These are phyloP conservation scores for Echinometra lucunter DNA, from an alignment of 53 echinoderm and acorn worm species.

Conservation along the genomic window DNA sequence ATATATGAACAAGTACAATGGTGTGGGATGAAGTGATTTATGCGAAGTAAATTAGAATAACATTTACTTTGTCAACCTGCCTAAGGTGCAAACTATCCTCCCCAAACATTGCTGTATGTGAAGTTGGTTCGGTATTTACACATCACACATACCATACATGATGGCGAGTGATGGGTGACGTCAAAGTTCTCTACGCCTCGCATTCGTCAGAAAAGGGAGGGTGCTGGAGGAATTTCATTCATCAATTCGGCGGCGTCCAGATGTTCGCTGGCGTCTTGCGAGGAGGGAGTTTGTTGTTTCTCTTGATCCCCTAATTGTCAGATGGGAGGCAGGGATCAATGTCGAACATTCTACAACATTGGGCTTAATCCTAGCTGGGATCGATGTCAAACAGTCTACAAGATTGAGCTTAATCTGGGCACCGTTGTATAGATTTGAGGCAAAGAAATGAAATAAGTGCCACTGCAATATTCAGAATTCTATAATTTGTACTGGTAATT, in stretches of 20 bases:
- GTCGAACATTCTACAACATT: constrained; percentile 1
- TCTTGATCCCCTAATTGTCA: background rate
- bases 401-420: background rate
- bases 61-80: constrained; percentile 11
- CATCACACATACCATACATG: constrained; percentile 51
- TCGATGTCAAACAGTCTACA: background rate
- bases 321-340: background rate
- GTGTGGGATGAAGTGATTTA: background rate
- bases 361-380: background rate
- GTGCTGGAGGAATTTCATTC: constrained; percentile 40
- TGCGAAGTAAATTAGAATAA: constrained; percentile 13
- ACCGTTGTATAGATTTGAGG: background rate
- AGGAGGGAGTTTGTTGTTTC: constrained; percentile 14
- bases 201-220: constrained; percentile 17
- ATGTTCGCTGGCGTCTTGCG: background rate
- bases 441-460: background rate
- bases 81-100: background rate
- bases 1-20: background rate
- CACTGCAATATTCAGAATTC: no score
- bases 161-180: constrained; percentile 45
- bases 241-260: background rate
- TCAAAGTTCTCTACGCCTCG: constrained; percentile 34
- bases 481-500: no score
- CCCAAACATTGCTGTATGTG: constrained; percentile 17
- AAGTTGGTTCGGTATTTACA: constrained; percentile 34